Evolutionary conservation across 2,113 vertebrate genomes (phyloP), one percentile per base, ranked within the genome.

Genomic region (Oncorhynchus masou): DNA sequence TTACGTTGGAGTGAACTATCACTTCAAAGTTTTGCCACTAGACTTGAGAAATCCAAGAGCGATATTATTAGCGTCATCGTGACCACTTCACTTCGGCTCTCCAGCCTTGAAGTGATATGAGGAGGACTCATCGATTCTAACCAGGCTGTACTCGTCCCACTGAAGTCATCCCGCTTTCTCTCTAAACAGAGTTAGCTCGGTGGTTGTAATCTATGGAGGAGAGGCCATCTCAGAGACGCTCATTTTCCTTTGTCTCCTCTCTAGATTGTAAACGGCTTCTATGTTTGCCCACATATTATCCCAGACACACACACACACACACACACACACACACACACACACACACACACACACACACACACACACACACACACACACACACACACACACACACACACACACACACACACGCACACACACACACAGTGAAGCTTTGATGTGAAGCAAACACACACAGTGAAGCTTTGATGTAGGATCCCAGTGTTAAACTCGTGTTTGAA

Each of bases 231-330:
- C 75, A 76, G n/a, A 51, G 65, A 79, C 79, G 6, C 74, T 71
- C 71, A 31, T 77, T 79, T 64, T 81, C 62, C 76, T 81, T 80
- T 78, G 31, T 68, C 77, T 77, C 71, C 22, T 69, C 51, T 19
- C 51, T 19, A 5, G 51, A 54, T 48, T 49, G 49, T 77, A 83
- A 79, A 76, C 71, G 69, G 73, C 31, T 73, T 31, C 74, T 68
- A 74, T 74, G 72, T 83, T 79, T 79, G 73, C 68, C 11, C 68
- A 70, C 45, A 49, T 11, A 70, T 62, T 62, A 27, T 4, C 25
- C 25, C 25, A 2, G 31, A 68, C 64, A 2, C 9, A 12, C 1
- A 0, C 39, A 45, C 1, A 0, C 39, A 39, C 2, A 39, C 34
- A 34, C 34, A 6, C 34, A 34, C 3, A 29, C 29, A 29, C 29